phyloP scores from a whole-genome alignment of 2,113 vertebrate species.

The Catharus fuscescens region DNA sequence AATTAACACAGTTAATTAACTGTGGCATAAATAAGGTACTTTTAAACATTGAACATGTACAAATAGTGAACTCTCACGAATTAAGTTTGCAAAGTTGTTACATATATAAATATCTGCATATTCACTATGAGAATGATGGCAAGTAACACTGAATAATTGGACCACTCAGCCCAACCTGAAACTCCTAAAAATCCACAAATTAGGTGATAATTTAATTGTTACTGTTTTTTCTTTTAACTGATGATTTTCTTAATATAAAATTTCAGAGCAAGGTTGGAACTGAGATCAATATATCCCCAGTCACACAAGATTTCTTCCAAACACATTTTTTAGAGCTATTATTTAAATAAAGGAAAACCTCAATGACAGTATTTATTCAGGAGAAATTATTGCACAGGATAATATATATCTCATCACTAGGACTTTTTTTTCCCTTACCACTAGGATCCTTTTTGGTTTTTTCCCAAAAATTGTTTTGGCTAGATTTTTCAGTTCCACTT shows the following conservation, averaged over 20 bases:
- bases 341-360: neutral
- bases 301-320: neutral
- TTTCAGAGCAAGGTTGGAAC: neutral
- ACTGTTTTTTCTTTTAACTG: neutral
- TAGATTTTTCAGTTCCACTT: neutral
- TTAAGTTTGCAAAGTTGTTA: neutral
- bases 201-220: neutral
- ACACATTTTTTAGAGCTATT: neutral
- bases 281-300: accelerated
- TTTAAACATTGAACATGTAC: neutral
- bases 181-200: neutral
- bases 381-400: neutral
- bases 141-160: neutral
- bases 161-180: neutral
- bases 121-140: neutral
- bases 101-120: neutral
- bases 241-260: neutral
- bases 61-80: neutral
- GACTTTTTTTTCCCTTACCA: neutral
- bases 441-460: neutral
- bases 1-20: neutral
- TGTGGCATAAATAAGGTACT: neutral
- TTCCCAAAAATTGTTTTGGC: neutral
- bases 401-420: neutral
- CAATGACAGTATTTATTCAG: neutral